Evolutionary conservation across 2,888 invertebrate species (phyloP).

Genomic region (Sericinus montela): DNA sequence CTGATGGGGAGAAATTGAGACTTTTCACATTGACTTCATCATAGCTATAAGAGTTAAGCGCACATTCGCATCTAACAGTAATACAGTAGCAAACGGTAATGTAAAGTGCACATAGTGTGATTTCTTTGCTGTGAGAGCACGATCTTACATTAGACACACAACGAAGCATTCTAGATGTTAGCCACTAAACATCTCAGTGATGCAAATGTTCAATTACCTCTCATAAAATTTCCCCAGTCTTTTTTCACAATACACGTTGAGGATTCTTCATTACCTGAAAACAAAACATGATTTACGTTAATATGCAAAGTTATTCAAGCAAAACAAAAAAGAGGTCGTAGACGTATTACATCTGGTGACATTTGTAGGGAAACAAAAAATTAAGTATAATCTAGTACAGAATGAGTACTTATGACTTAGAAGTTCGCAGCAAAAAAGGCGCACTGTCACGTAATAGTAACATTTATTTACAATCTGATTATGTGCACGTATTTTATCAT

Average conservation of each 20-base stretch:
- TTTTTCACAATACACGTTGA: slow-evolving; percentile 55
- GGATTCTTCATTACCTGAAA: slow-evolving; percentile 60
- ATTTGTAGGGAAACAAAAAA: background rate
- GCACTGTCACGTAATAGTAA: too few relatives aligned
- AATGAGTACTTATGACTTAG: too few relatives aligned
- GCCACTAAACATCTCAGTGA: background rate
- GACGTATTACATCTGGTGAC: background rate
- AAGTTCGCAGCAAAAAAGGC: too few relatives aligned
- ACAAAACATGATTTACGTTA: slow-evolving; percentile 31
- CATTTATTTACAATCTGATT: too few relatives aligned
- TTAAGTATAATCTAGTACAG: background rate
- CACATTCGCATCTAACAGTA: too few relatives aligned
- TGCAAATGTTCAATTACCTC: slow-evolving; percentile 44
- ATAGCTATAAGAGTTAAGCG: too few relatives aligned
- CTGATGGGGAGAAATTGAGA: too few relatives aligned
- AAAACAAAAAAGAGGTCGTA: background rate
- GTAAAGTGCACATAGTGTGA: too few relatives aligned
- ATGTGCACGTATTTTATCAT: too few relatives aligned
- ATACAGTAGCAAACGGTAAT: too few relatives aligned
- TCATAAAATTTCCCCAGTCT: slow-evolving; percentile 63
- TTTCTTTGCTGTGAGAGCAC: slow-evolving; percentile 22
- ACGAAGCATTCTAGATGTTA: slow-evolving; percentile 8
- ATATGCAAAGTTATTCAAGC: slow-evolving; percentile 10
- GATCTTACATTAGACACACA: slow-evolving; percentile 15
- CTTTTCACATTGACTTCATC: too few relatives aligned